phyloP scores from a whole-genome alignment of 2,113 vertebrate genomes.

The Saguinus imperator region DNA sequence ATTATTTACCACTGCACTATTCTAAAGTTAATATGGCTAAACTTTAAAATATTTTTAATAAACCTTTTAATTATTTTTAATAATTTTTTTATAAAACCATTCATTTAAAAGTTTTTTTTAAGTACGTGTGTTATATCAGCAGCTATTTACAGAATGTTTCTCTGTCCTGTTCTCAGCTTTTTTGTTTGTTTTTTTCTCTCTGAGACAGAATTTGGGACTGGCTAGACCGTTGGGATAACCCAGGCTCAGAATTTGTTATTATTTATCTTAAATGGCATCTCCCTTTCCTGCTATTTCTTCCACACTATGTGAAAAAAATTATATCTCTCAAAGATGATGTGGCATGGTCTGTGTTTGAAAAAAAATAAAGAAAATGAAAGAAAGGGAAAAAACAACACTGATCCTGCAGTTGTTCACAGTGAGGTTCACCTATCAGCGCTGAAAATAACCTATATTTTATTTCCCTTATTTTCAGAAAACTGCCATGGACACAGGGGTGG shows the following conservation, averaged over 20 bases:
- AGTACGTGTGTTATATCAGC: background rate
- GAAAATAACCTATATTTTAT: constrained; percentile 72
- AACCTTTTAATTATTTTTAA: background rate
- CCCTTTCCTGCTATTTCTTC: constrained; percentile 12
- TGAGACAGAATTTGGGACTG: background rate
- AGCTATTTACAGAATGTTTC: background rate
- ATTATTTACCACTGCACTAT: background rate
- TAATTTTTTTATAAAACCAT: background rate
- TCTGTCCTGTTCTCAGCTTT: rapidly evolving
- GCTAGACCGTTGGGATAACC: background rate
- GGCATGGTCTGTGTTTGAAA: background rate
- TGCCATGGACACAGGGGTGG: constrained; percentile 23
- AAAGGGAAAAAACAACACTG: background rate
- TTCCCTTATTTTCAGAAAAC: constrained; percentile 70
- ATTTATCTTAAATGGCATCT: constrained; percentile 5
- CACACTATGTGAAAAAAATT: constrained; percentile 22
- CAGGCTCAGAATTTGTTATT: constrained; percentile 4
- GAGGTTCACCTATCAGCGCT: constrained; percentile 61
- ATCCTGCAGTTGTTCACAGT: constrained; percentile 66
- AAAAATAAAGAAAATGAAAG: background rate
- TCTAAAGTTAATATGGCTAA: background rate
- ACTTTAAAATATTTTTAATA: background rate
- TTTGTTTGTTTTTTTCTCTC: background rate
- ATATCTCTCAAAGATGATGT: background rate
- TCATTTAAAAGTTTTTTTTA: background rate